Evolutionary conservation across 2,797 vertebrate genomes (phyloP), one percentile per base, ranked within the genome.

Genomic region (Cynodonichthys magdalenae): DNA sequence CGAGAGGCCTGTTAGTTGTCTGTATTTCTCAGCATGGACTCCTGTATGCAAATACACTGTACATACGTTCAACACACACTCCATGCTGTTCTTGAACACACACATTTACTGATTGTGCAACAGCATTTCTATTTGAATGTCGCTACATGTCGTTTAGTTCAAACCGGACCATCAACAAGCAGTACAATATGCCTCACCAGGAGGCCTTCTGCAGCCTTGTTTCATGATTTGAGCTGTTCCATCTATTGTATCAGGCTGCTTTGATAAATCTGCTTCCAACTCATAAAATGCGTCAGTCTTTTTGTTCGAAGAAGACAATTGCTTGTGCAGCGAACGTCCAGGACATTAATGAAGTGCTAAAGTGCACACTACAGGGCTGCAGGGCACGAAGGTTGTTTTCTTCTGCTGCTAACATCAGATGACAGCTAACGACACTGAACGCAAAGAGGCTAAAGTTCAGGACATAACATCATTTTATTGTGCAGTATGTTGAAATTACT

Each of bases 181-280:
- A 76, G 79, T 72, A 92, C 90, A 93, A 92, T 93, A 89, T 87
- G 63, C 61, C 83, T 77, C 91, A 74, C 59, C 87, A 80, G 87
- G 91, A 84, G 84, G 87, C 80, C 88, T 75, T 71, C 83, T 65
- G 68, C 72, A 82, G 83, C 82, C 86, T 69, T 79, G 72, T 79
- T 88, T 87, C 72, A 79, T 92, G 87, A 92, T 91, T 91, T 81
- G 75, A 68, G 76, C 69, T 77, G 77, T 71, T 82, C 67, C 83
- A 60, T 54, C 90, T 69, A 92, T 94, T 94, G 90, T 93, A 73
- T 80, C 63, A 64, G 61, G 55, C 58, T 71, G 75, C 77, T 92
- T 92, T 93, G 90, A 92, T 83, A 65, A 90, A 91, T 90, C 75
- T 85, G 87, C 89, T 81, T 91, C 90, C 89, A 84, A 88, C 91